Evolutionary conservation across 2,113 vertebrate genomes (phyloP).

Genomic region (Triplophysa rosa): DNA sequence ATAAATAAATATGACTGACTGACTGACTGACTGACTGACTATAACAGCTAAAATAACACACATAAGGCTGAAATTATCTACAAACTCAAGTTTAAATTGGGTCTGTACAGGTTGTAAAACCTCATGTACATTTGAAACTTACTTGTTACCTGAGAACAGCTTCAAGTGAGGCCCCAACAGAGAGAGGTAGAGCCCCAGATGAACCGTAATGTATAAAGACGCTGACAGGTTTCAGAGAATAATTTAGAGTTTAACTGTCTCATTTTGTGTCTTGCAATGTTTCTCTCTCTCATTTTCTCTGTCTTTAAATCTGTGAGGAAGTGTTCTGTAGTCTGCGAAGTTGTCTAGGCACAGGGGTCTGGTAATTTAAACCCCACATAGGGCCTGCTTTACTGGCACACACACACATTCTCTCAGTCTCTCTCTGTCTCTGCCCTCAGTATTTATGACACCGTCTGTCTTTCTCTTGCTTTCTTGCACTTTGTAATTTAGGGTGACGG

Average conservation of each 20-base stretch:
- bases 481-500: conserved; percentile 41
- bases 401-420: background rate
- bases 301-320: conserved; percentile 32
- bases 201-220: no score
- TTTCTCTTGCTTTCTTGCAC: conserved; percentile 12
- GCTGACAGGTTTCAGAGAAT: conserved; percentile 26
- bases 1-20: no score
- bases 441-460: conserved; percentile 40
- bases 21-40: no score
- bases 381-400: conserved; percentile 4
- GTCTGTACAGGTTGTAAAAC: background rate
- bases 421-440: conserved; percentile 8
- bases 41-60: background rate
- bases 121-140: background rate
- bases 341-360: conserved; percentile 29
- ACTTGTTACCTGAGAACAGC: background rate
- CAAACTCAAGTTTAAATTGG: background rate
- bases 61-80: background rate
- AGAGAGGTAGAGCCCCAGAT: conserved; percentile 2
- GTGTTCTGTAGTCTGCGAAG: conserved; percentile 11
- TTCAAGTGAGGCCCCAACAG: background rate
- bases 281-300: background rate
- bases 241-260: conserved; percentile 14
- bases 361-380: conserved; percentile 33
- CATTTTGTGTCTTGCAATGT: background rate